Percentiles rank a stretch among this genome's conserved stretches.
Evolutionary conservation across 2,888 invertebrate genomes (phyloP).

Genomic region (Oegoconia quadripuncta): DNA sequence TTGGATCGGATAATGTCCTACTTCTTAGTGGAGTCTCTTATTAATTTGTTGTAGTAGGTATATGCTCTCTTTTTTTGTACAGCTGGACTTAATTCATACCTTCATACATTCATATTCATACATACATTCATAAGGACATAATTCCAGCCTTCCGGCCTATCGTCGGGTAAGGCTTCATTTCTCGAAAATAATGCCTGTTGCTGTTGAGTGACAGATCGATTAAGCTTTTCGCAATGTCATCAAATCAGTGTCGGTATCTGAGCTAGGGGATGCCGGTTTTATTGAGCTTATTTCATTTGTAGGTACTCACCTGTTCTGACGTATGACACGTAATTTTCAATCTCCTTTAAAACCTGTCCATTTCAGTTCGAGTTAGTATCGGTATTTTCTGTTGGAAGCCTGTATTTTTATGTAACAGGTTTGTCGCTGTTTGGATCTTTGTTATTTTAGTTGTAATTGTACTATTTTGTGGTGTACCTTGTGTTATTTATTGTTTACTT

Average conservation of each 20-base stretch:
- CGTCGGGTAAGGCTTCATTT: slow-evolving; percentile 12
- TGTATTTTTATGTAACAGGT: too few species aligned
- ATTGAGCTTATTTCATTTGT: slow-evolving; percentile 22
- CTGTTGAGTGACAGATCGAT: slow-evolving; percentile 45
- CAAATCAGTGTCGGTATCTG: slow-evolving; percentile 25
- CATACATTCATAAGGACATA: too few species aligned
- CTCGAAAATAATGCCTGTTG: slow-evolving; percentile 16
- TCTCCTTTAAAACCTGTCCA: slow-evolving; percentile 14
- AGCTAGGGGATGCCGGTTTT: slow-evolving; percentile 21
- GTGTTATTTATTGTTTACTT: too few species aligned
- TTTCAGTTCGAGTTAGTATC: not conserved
- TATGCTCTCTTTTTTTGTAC: slow-evolving; percentile 7
- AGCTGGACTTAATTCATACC: slow-evolving; percentile 3
- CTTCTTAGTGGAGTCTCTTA: not conserved
- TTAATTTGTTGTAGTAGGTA: slow-evolving; percentile 4
- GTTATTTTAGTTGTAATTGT: too few species aligned
- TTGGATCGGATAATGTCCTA: slow-evolving; percentile 2
- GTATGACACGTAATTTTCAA: slow-evolving; percentile 30
- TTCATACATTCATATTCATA: too few species aligned
- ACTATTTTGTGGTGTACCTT: too few species aligned
- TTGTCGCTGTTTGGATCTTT: too few species aligned
- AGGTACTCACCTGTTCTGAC: slow-evolving; percentile 23
- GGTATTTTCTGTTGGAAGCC: too few species aligned
- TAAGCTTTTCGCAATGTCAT: slow-evolving; percentile 35
- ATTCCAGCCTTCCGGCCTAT: too few species aligned